Evolutionary conservation across 2,888 invertebrate species (phyloP).

Genomic region (Aphodius sticticus): DNA sequence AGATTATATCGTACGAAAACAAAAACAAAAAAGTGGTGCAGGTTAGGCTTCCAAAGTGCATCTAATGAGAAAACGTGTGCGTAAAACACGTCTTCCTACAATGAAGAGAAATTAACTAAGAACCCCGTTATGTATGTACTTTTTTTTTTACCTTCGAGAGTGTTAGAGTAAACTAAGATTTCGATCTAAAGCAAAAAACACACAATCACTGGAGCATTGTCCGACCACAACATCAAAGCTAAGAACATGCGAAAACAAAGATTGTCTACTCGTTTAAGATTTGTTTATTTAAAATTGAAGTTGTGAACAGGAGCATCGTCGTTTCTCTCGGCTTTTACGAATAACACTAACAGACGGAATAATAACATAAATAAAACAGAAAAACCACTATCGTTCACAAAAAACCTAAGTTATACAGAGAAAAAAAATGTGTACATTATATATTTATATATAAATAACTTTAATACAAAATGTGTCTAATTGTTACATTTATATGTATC

Average conservation of each 20-base stretch:
- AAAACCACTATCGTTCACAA: background rate
- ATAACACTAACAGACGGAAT: conserved; percentile 4
- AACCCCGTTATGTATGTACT: background rate
- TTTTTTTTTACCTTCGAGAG: background rate
- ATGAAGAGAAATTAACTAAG: background rate
- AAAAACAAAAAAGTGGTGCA: conserved; percentile 31
- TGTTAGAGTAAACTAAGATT: background rate
- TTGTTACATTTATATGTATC: background rate
- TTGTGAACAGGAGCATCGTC: background rate
- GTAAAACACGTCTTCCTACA: background rate
- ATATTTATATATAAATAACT: conserved; percentile 34
- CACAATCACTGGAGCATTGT: background rate
- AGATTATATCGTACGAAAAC: conserved; percentile 25
- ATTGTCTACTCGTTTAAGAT: background rate
- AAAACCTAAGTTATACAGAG: conserved; percentile 7
- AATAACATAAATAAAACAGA: background rate
- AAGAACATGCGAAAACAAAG: background rate
- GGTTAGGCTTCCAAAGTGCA: conserved; percentile 35
- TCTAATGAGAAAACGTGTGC: conserved; percentile 28
- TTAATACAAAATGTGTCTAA: conserved; percentile 31
- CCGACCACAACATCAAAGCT: background rate
- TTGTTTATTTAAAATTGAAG: background rate
- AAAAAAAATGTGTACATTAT: conserved; percentile 24
- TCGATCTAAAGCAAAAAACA: background rate
- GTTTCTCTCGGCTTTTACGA: background rate